phyloP scores from a whole-genome alignment of 1,140 invertebrate genomes.

The Oncopodura yosiiana region DNA sequence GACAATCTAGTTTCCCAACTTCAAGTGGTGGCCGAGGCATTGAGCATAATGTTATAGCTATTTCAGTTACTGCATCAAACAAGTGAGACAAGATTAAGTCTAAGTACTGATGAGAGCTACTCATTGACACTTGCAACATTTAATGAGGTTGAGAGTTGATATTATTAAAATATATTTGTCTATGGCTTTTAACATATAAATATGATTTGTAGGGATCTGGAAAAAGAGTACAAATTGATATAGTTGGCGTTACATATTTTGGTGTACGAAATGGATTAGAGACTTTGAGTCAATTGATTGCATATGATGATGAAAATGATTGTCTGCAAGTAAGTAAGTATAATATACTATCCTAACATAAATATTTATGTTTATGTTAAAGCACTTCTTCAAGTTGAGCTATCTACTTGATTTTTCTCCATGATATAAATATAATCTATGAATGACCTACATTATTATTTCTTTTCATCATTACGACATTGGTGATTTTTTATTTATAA shows the following conservation, averaged over 20 bases:
- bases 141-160: background rate
- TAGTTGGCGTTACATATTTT: slow-evolving; percentile 56
- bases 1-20: slow-evolving; percentile 19
- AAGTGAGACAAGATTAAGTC: slow-evolving; percentile 40
- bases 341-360: background rate
- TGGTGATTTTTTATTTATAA: background rate
- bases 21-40: slow-evolving; percentile 17
- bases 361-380: background rate
- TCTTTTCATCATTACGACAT: background rate
- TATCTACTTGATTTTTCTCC: no score
- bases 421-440: slow-evolving; percentile 2
- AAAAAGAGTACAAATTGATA: slow-evolving; percentile 46
- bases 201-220: slow-evolving; percentile 13
- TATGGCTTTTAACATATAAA: no score
- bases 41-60: slow-evolving; percentile 25
- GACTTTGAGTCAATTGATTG: slow-evolving; percentile 62
- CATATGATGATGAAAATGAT: slow-evolving; percentile 36
- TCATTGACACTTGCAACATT: slow-evolving; percentile 43
- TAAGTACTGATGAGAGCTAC: slow-evolving; percentile 62
- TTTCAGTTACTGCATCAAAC: slow-evolving; percentile 22
- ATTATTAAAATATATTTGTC: no score
- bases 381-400: no score
- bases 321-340: slow-evolving; percentile 36
- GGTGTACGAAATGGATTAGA: slow-evolving; percentile 65
- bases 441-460: background rate